Base-by-base conservation (phyloP, 2,888 invertebrate species). In the Mystacides longicornis region DNA sequence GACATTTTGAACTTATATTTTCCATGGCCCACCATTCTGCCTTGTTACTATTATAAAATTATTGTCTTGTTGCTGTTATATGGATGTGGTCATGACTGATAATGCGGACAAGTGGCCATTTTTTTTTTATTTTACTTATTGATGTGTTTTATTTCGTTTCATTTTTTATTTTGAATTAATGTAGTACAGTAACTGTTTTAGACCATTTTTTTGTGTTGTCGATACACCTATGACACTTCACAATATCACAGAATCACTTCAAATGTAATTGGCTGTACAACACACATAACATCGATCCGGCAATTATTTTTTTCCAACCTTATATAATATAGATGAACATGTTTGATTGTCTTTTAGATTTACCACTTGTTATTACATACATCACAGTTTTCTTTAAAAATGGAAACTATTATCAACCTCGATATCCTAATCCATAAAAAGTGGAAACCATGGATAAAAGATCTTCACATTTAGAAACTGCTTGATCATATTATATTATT, bases 1-100 rank as follows among this genome's bases (percentile, higher is more conserved):
- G 37, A 37, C 37, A 37, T 37, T 37, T 37, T 37, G 16, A 37
- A 37, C 16, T 61, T 63, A 55, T 58, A 53, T 64, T 62, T 62
- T 56, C 60, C 42, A 31, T 56, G 54, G 55, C 50, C 55, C 51
- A 23, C 53, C 33, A 37, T 23, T 22, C n/a, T 52, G 56, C 49
- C 50, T 49, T 54, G 54, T 54, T 45, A 62, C 58, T 7, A n/a
- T 27, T 7, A 27, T 27, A 27, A 27, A 7, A 37, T 7, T 37
- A 37, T n/a, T 37, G 37, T 16, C 37, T 37, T 37, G 37, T 37
- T 37, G 37, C 37, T 37, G 37, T 37, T 27, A 7, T 27, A 27
- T 62, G 62, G 62, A 60, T 54, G 54, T 54, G 54, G 37, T 37
- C 37, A 37, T 37, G 37, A 37, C 14, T n/a, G 14, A 37, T 31